Base-by-base conservation (phyloP, 1,140 invertebrate genomes). In the Varroa destructor region DNA sequence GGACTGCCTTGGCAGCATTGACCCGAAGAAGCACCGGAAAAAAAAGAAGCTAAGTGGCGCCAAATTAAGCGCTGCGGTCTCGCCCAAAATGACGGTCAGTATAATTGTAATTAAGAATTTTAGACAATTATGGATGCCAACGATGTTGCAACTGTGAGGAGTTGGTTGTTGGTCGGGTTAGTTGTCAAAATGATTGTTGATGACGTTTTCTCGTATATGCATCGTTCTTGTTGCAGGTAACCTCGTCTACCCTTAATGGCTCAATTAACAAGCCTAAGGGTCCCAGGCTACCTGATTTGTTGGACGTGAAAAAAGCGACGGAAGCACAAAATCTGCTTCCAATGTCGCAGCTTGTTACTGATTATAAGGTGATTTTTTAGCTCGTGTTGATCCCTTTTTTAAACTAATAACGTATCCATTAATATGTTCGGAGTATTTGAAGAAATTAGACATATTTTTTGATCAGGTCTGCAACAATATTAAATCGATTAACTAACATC, bases 41-140 rank as follows among this genome's bases (percentile, higher is more conserved):
- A 67, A 67, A 46, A 67, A 8, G 37, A 67, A 40, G 36, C 37
- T 67, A 1, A 67, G 40, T 12, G 46, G 46, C 0, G 8, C 3
- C 46, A 51, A 51, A 51, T 8, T 8, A 51, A 51, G 46, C 46
- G 46, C 12, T 46, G 40, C 61, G 14, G 40, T 37, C 10, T 67
- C 61, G 12, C 61, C 61, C 14, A 67, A 67, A 46, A 67, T 67
- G 61, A 67, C 61, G 61, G 61, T 67, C 5, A 67, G 61, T 67
- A 51, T 5, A 51, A 51, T 51, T 51, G 46, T 8, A 0, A 51
- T 51, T 51, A 51, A 8, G 8, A 51, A 51, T 51, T 51, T 5
- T 5, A 51, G 4, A 51, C 46, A 5, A 51, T 51, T 51, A 51
- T 51, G 8, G 46, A 3, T 8, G 46, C 8, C 8, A 51, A 51